Base-by-base conservation (phyloP, 2,113 vertebrate species). In the Eleginops maclovinus region DNA sequence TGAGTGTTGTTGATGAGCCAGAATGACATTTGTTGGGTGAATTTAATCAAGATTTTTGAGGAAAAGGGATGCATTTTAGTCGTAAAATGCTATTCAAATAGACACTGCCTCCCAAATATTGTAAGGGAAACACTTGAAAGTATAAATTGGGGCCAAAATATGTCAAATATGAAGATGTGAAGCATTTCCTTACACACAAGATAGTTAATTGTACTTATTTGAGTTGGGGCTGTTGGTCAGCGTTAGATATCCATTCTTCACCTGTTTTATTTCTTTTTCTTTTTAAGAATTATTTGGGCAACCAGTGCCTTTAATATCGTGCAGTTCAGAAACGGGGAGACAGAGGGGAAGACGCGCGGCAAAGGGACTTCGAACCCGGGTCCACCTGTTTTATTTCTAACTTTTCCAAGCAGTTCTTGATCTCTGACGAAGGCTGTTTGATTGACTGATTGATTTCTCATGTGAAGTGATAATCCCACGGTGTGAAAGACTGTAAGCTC, bases 401-500 rank as follows among this genome's bases (percentile, higher is more conserved):
- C 49, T n/a, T 65, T 65, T 31, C 11, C 19, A 21, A 1, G 15
- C 31, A 5, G 26, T 1, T 40, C 55, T 28, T 21, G 7, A 64
- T 43, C 31, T 72, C 11, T 16, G 17, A 44, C n/a, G 13, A 28
- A 74, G 28, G 50, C 50, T 19, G 28, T 51, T n/a, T 60, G 56
- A 70, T 21, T 22, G 46, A 19, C 15, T 24, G 44, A 60, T 26
- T 67, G 47, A 62, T 67, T 66, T 44, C 19, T 73, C 22, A 41
- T 28, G 21, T 14, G 41, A 9, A 8, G 19, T n/a, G 44, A 71
- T 58, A 68, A 56, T 59, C 9, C 14, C 8, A 31, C 64, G 40
- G 43, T 54, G 58, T 65, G 70, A 70, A 53, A 75, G 75, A 72
- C 54, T 14, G 40, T 60, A 41, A 81, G 58, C 64, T 67, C 76